Evolutionary conservation across 2,888 invertebrate species (phyloP).

Genomic region (Platycheirus albimanus): DNA sequence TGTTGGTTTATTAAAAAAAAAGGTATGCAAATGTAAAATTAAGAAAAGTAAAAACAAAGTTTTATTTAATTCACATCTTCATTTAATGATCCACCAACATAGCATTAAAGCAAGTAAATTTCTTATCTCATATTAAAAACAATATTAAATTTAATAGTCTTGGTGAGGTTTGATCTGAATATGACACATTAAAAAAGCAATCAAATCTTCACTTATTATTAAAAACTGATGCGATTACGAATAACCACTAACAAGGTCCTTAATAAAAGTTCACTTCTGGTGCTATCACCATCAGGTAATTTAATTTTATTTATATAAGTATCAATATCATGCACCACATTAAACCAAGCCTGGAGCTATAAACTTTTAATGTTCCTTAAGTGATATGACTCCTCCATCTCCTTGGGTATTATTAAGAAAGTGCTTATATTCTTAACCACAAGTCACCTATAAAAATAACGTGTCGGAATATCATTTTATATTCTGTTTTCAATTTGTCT

Average conservation of each 20-base stretch:
- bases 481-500: conserved; percentile 76
- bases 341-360: conserved; percentile 38
- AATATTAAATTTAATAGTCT: too few relatives aligned
- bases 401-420: background rate
- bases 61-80: too few relatives aligned
- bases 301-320: background rate
- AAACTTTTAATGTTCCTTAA: conserved; percentile 62
- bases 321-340: conserved; percentile 32
- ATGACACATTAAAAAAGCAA: background rate
- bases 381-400: conserved; percentile 63
- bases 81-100: too few relatives aligned
- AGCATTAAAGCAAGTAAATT: too few relatives aligned
- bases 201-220: background rate
- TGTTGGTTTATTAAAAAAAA: too few relatives aligned
- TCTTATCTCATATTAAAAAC: too few relatives aligned
- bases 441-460: conserved; percentile 66
- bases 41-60: too few relatives aligned
- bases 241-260: conserved; percentile 52
- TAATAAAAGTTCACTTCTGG: conserved; percentile 20
- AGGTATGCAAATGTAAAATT: too few relatives aligned
- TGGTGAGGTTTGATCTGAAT: background rate
- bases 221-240: conserved; percentile 28
- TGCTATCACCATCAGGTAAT: too few relatives aligned
- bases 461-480: conserved; percentile 65
- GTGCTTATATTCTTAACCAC: conserved; percentile 34